Conservation (phyloP, 2,888 invertebrate species). For the Lamellibrachia satsuma region DNA sequence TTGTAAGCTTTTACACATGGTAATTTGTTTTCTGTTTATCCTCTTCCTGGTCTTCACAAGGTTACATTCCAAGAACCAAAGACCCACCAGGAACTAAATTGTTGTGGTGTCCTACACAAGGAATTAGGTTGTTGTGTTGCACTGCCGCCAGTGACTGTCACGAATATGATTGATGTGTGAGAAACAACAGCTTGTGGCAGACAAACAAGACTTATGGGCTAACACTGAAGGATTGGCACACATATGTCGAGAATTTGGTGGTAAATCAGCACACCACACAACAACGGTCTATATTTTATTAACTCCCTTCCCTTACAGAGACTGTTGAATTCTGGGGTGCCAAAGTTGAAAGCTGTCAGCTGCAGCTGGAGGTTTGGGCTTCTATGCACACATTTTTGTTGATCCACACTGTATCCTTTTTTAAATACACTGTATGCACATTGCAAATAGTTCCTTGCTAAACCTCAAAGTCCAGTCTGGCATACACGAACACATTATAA, state of each 20-base stretch:
- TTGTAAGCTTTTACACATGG: background rate
- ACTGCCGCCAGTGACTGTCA: background rate
- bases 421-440: background rate
- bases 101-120: background rate
- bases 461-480: background rate
- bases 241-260: background rate
- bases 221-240: background rate
- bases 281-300: background rate
- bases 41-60: background rate
- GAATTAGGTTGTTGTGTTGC: background rate
- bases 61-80: background rate
- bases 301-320: background rate
- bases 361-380: background rate
- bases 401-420: background rate
- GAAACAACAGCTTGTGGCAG: slow-evolving; percentile 1
- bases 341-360: background rate
- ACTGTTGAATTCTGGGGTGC: background rate
- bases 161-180: background rate
- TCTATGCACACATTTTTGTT: background rate
- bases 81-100: background rate
- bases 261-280: background rate
- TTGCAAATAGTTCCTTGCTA: background rate
- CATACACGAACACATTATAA: background rate
- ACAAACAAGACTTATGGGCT: background rate
- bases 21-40: background rate